These are phyloP conservation scores for Hippocampus kuda DNA, from an alignment of 2,797 vertebrate genomes.

Conservation along the genomic window DNA sequence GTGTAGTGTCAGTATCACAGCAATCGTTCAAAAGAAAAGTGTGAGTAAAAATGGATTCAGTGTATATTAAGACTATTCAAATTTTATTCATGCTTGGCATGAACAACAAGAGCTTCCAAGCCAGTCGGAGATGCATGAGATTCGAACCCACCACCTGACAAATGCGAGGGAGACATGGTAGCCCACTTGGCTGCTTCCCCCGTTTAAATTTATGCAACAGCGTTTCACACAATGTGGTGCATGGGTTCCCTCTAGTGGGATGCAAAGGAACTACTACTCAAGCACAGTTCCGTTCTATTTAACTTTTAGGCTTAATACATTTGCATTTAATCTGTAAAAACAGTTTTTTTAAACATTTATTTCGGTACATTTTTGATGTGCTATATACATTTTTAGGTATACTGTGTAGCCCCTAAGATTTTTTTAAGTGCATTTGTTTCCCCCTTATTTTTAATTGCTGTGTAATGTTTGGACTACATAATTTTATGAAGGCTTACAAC, in stretches of 20 bases:
- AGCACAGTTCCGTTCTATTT: neutral
- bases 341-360: neutral
- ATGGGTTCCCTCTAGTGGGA: neutral
- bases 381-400: neutral
- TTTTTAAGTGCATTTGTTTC: too few relatives aligned
- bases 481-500: too few relatives aligned
- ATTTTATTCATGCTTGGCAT: too few relatives aligned
- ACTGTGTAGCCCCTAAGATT: too few relatives aligned
- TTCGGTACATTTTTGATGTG: neutral
- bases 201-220: neutral
- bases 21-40: too few relatives aligned
- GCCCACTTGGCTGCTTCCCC: too few relatives aligned
- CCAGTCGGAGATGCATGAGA: neutral
- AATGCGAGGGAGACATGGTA: neutral
- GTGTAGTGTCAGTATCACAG: too few relatives aligned
- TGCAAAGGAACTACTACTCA: neutral
- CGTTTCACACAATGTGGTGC: neutral
- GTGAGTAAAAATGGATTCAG: too few relatives aligned
- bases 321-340: neutral
- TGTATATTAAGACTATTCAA: too few relatives aligned
- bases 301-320: neutral
- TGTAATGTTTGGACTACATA: too few relatives aligned
- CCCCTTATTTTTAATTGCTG: too few relatives aligned
- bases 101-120: too few relatives aligned
- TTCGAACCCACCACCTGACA: neutral